Base-by-base conservation (phyloP, 2,113 vertebrate species). In the Dicerorhinus sumatrensis region DNA sequence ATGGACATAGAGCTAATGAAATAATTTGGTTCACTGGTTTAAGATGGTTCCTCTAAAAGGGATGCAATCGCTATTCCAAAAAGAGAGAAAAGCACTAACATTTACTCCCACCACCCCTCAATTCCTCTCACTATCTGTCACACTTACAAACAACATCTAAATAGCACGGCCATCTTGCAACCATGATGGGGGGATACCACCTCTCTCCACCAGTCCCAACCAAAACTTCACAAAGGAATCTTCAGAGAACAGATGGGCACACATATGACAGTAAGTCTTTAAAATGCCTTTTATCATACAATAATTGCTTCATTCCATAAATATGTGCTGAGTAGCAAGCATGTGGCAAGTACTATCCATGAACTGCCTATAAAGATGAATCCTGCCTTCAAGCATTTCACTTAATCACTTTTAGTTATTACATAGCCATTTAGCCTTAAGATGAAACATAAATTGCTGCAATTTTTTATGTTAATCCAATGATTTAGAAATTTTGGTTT, bases 21-120 rank as follows among this genome's bases (percentile, higher is more conserved):
- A 33, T 96, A 89, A 95, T 79, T 73, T 91, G 89, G 75, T 33
- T 96, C 85, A 65, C 63, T 98, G 97, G 91, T 88, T 98, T 97
- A 95, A 72, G 60, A 96, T 0, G 0, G 90, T 36, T 51, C 33
- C 87, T 89, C 92, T 89, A 67, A 97, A 96, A 96, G 39, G 39
- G 36, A 77, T 73, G 10, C 76, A 80, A 75, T 88, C 92, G 42
- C 51, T 93, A 33, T 75, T 89, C 80, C 86, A 25, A 72, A 96
- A 95, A 46, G 88, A 77, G 23, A 79, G 70, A 39, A 83, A 85
- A 80, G 58, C 51, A 72, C 56, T 12, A 83, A 75, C 27, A 48
- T 48, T 70, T 73, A 8, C 54, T 88, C 33, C 62, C 12, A 33
- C 33, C 39, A 33, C 20, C 25, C 23, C 36, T 48, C 16, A 36